phyloP scores from a whole-genome alignment of 2,113 vertebrate species.

The Heterocephalus glaber region DNA sequence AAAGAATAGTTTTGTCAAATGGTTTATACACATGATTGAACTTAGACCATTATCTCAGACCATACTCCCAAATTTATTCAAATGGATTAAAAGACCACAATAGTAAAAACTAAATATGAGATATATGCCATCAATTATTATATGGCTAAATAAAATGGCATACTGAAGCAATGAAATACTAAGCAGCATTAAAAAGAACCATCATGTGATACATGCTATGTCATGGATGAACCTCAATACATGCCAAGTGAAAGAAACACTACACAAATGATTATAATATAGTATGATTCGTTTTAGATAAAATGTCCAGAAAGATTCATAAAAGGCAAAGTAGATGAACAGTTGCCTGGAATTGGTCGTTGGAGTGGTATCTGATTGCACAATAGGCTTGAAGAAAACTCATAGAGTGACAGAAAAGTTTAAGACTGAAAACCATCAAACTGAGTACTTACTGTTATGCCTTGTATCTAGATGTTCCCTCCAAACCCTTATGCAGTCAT shows the following conservation, averaged over 20 bases:
- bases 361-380: background rate
- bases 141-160: conserved; percentile 1
- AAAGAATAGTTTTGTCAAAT: background rate
- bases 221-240: conserved; percentile 11
- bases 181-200: conserved; percentile 40
- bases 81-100: background rate
- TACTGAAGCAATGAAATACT: conserved; percentile 14
- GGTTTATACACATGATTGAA: background rate
- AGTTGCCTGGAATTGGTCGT: background rate
- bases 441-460: background rate
- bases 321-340: conserved; percentile 8
- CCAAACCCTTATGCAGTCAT: background rate
- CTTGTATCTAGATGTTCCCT: background rate
- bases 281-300: background rate
- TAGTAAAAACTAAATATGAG: background rate
- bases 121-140: background rate
- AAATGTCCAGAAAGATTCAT: background rate
- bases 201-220: background rate
- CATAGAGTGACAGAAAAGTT: background rate
- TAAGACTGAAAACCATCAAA: conserved; percentile 36
- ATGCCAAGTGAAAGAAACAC: conserved; percentile 13
- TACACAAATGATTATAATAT: background rate
- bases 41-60: background rate
- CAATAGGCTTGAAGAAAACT: background rate
- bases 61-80: background rate